Conservation (phyloP, 1,140 invertebrate genomes). For the Steinernema khuongi region DNA sequence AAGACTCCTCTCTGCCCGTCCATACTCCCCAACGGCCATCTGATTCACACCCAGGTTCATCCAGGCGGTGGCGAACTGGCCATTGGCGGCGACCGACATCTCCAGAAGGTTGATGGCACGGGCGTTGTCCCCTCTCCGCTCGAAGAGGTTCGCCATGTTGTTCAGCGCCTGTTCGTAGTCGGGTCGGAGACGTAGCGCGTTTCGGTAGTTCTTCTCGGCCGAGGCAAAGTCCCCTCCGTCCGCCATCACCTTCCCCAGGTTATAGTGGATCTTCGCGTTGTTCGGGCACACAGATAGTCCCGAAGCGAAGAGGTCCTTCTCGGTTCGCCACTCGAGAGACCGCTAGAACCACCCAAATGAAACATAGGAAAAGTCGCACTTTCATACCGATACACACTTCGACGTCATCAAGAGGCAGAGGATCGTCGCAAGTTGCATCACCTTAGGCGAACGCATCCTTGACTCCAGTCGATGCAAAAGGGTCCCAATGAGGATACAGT, state of each 20-base stretch:
- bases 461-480: constrained; percentile 63
- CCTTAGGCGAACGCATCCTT: constrained; percentile 29
- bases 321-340: constrained; percentile 47
- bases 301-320: constrained; percentile 58
- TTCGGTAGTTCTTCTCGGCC: constrained; percentile 73
- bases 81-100: constrained; percentile 68
- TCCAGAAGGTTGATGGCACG: constrained; percentile 74
- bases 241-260: constrained; percentile 78
- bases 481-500: constrained; percentile 82
- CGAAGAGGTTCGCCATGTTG: constrained; percentile 85
- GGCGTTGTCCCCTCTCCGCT: constrained; percentile 69
- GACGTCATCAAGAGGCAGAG: constrained; percentile 18
- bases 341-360: constrained; percentile 34
- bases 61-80: constrained; percentile 87
- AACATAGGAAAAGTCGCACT: background rate
- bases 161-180: constrained; percentile 93
- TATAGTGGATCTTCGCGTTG: constrained; percentile 94
- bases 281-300: constrained; percentile 60
- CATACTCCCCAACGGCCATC: constrained; percentile 67
- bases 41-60: constrained; percentile 93
- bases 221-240: constrained; percentile 68
- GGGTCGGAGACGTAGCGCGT: constrained; percentile 75
- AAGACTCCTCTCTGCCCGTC: constrained; percentile 24
- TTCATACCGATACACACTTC: constrained; percentile 18
- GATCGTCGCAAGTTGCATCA: background rate